Evolutionary conservation across 1,140 invertebrate species (phyloP).

Genomic region (Rhopalosiphum padi): DNA sequence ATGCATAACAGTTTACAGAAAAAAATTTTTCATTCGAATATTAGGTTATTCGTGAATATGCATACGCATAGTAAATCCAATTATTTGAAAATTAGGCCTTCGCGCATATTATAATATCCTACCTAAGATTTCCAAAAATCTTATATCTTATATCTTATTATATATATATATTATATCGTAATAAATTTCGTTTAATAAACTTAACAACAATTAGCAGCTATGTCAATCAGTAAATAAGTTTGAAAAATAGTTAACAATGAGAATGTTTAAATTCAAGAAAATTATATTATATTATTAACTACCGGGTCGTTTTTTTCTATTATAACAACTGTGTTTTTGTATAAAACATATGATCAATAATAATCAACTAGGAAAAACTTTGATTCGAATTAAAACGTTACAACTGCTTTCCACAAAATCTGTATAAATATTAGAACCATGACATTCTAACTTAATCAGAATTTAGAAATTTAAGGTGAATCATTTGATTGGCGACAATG

Average conservation of each 20-base stretch:
- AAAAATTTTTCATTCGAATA: neutral
- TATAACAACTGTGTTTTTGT: neutral
- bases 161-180: too few relatives aligned
- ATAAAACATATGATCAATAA: neutral
- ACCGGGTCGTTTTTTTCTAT: neutral
- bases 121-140: neutral
- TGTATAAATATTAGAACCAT: neutral
- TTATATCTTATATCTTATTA: too few relatives aligned
- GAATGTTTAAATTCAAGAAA: neutral
- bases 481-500: neutral
- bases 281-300: neutral
- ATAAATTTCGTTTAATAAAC: neutral
- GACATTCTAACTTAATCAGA: neutral
- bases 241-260: neutral
- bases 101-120: neutral
- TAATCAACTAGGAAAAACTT: neutral
- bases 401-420: neutral
- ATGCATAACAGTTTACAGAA: neutral
- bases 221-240: neutral
- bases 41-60: neutral
- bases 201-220: neutral
- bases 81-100: neutral
- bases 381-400: neutral
- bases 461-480: neutral
- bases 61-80: neutral